A percentile compares a stretch with the other conserved stretches of the same genome.
These are phyloP conservation scores for Babylonia areolata DNA, from an alignment of 1,140 invertebrate genomes.

Conservation along the genomic window DNA sequence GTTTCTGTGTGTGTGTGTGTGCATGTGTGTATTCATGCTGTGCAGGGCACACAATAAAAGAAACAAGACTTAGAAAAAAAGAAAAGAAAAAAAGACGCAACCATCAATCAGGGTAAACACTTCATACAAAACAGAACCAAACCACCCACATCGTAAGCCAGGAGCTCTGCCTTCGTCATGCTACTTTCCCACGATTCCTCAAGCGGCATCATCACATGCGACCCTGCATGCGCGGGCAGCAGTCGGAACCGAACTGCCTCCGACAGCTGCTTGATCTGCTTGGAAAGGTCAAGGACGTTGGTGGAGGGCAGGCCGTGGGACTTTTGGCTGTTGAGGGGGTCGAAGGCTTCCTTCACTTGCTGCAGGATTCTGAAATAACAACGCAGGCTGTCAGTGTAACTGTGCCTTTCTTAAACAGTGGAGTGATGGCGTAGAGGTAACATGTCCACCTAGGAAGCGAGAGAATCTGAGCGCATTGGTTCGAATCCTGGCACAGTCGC, in stretches of 20 bases:
- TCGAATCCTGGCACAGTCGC: no score
- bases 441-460: no score
- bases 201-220: slow-evolving; percentile 43
- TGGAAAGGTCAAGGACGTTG: slow-evolving; percentile 77
- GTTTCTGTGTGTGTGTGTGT: no score
- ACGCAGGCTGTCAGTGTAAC: no score
- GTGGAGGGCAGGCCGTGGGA: slow-evolving; percentile 52
- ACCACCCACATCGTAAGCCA: slow-evolving; percentile 63
- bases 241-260: slow-evolving; percentile 78
- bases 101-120: not conserved
- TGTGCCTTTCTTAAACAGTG: no score
- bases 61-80: not conserved
- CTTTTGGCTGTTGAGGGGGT: slow-evolving; percentile 65
- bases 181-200: slow-evolving; percentile 53
- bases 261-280: slow-evolving; percentile 76
- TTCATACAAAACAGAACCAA: not conserved
- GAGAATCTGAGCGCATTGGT: no score
- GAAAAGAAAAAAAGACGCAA: not conserved
- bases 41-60: not conserved
- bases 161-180: slow-evolving; percentile 63
- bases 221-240: slow-evolving; percentile 66
- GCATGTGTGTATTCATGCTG: no score
- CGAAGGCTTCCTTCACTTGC: slow-evolving; percentile 73
- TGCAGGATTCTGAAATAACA: slow-evolving; percentile 65
- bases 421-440: no score